phyloP scores from a whole-genome alignment of 2,888 invertebrate genomes.

The Dilophus febrilis region DNA sequence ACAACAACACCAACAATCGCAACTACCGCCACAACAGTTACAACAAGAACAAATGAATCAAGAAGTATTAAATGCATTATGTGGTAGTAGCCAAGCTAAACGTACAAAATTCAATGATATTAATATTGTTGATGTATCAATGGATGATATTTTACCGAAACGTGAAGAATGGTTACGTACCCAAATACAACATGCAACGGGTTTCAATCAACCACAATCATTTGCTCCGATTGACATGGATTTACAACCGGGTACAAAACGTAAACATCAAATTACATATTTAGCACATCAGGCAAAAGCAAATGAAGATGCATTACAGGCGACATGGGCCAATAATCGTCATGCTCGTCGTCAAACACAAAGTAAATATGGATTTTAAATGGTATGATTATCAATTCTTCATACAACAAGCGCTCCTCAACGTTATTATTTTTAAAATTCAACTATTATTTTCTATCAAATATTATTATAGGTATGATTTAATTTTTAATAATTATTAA shows the following conservation, averaged over 20 bases:
- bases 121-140: slow-evolving; percentile 67
- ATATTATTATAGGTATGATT: too few species aligned
- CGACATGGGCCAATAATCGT: slow-evolving; percentile 82
- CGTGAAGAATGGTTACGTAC: slow-evolving; percentile 69
- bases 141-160: slow-evolving; percentile 62
- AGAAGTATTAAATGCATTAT: slow-evolving; percentile 40
- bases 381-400: too few species aligned
- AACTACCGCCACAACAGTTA: slow-evolving; percentile 13
- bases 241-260: slow-evolving; percentile 45
- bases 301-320: slow-evolving; percentile 82
- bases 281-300: slow-evolving; percentile 85
- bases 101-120: slow-evolving; percentile 40
- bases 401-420: too few species aligned
- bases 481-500: too few species aligned
- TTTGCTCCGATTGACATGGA: slow-evolving; percentile 31
- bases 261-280: slow-evolving; percentile 94
- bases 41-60: slow-evolving; percentile 12
- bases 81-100: slow-evolving; percentile 46
- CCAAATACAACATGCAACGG: slow-evolving; percentile 53
- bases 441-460: too few species aligned
- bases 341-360: slow-evolving; percentile 76
- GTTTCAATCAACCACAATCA: slow-evolving; percentile 21
- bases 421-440: too few species aligned
- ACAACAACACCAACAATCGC: slow-evolving; percentile 6
- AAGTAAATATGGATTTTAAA: slow-evolving; percentile 86